These are phyloP conservation scores for Lagopus muta DNA, from an alignment of 2,113 vertebrate species.

Conservation along the genomic window DNA sequence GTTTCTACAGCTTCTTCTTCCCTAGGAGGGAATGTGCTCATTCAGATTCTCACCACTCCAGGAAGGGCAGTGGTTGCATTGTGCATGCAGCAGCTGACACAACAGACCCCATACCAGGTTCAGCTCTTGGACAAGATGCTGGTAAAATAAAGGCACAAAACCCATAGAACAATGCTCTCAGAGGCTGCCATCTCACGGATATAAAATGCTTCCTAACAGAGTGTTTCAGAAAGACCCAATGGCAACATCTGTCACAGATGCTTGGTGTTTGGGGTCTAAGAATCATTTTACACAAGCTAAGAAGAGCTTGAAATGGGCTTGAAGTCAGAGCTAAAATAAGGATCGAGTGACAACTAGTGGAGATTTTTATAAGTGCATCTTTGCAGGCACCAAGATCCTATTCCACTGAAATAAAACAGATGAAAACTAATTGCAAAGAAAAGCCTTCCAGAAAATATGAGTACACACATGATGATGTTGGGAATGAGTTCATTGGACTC, in stretches of 20 bases:
- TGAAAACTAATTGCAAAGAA: rapidly evolving
- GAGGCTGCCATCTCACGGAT: background rate
- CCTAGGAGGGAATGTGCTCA: background rate
- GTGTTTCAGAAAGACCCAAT: background rate
- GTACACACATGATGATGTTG: rapidly evolving
- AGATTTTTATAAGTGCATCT: slow-evolving; percentile 9
- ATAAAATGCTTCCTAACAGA: background rate
- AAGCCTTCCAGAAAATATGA: background rate
- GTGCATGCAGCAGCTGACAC: background rate
- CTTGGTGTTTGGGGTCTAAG: background rate
- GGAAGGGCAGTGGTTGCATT: background rate
- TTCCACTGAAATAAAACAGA: background rate
- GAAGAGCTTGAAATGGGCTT: background rate
- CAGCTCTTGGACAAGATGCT: rapidly evolving
- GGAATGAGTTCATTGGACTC: rapidly evolving
- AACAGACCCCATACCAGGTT: too few species aligned
- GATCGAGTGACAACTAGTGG: slow-evolving; percentile 75
- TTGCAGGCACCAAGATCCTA: background rate
- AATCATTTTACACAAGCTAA: background rate
- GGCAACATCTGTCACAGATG: background rate
- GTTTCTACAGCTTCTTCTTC: background rate
- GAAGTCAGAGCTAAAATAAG: slow-evolving; percentile 46
- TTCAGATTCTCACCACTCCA: background rate
- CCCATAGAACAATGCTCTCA: background rate
- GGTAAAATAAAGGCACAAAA: background rate